These are phyloP conservation scores for Ceraclea dissimilis DNA, from an alignment of 2,888 invertebrate species.

Conservation along the genomic window DNA sequence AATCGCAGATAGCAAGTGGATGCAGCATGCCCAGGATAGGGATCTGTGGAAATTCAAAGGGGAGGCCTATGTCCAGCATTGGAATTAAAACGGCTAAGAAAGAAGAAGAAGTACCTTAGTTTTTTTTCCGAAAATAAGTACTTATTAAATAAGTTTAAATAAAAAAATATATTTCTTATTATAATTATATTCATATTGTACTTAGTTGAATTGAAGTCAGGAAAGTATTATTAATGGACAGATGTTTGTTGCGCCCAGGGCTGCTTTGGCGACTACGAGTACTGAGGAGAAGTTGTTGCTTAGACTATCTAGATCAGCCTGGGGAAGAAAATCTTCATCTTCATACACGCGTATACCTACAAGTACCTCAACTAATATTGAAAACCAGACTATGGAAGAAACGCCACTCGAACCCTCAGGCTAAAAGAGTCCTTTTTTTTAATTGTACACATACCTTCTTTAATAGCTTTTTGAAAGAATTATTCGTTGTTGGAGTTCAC, in stretches of 20 bases:
- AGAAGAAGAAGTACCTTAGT: too few relatives aligned
- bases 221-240: conserved; percentile 1
- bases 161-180: too few relatives aligned
- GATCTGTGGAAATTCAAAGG: too few relatives aligned
- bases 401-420: neutral
- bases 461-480: too few relatives aligned
- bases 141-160: too few relatives aligned
- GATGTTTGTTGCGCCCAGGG: neutral
- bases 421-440: neutral
- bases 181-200: too few relatives aligned
- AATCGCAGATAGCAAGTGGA: too few relatives aligned
- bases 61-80: too few relatives aligned
- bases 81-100: too few relatives aligned
- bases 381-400: neutral
- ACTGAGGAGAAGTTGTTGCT: neutral
- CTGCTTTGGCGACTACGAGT: neutral
- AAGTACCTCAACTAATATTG: neutral
- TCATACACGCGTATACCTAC: neutral
- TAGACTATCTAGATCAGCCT: neutral
- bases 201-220: neutral
- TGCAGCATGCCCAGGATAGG: too few relatives aligned
- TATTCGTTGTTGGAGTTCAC: too few relatives aligned
- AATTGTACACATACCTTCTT: neutral
- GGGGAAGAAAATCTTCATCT: neutral
- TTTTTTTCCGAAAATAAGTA: too few relatives aligned